Conservation (phyloP, 2,113 vertebrate species). For the Proterorhinus semilunaris region DNA sequence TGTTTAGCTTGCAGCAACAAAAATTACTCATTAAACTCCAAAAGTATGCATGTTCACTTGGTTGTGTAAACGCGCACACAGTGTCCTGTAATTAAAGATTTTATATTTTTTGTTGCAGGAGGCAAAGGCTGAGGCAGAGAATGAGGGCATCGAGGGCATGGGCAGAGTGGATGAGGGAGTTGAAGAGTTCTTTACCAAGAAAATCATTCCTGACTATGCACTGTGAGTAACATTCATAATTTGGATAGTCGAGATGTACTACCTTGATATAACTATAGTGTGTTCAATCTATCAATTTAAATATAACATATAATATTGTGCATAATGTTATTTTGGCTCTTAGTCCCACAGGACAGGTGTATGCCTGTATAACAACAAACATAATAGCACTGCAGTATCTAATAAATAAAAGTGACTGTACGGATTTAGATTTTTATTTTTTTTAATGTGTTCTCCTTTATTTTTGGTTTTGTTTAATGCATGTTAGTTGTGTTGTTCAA, state of each 20-base stretch:
- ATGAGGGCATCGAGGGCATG: constrained; percentile 84
- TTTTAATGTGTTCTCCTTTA: background rate
- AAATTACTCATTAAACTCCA: background rate
- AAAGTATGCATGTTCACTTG: background rate
- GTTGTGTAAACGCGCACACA: too few relatives aligned
- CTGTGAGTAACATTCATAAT: constrained; percentile 77
- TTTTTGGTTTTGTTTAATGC: background rate
- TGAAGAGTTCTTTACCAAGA: constrained; percentile 97
- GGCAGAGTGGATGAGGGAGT: constrained; percentile 91
- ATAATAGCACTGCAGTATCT: background rate
- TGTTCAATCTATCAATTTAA: background rate
- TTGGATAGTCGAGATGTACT: background rate
- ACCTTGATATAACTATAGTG: background rate
- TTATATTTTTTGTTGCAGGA: constrained; percentile 76
- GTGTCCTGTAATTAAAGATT: constrained; percentile 20
- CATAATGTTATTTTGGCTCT: background rate
- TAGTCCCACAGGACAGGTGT: background rate
- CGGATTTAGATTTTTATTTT: background rate
- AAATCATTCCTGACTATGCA: constrained; percentile 83
- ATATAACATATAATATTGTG: background rate
- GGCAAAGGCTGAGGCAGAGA: constrained; percentile 80
- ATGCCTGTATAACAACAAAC: background rate
- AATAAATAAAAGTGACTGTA: background rate
- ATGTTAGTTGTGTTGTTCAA: constrained; percentile 24
- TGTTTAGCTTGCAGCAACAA: background rate